Evolutionary conservation across 2,888 invertebrate genomes (phyloP).

Genomic region (Caenorhabditis plicata): DNA sequence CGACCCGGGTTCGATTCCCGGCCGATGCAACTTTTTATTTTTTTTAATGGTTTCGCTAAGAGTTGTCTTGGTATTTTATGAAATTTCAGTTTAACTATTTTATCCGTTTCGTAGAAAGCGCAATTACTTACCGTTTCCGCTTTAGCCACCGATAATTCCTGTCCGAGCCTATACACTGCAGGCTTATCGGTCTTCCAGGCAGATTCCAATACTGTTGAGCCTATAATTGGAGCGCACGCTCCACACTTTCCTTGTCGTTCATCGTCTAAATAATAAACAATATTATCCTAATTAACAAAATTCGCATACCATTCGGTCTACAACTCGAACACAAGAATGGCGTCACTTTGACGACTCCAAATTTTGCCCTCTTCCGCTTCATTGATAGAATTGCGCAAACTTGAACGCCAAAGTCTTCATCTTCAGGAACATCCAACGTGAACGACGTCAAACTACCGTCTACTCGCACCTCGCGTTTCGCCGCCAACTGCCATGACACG

Average conservation of each 20-base stretch:
- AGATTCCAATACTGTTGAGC: constrained; percentile 31
- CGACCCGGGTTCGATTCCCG: constrained; percentile 60
- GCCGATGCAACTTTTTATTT: constrained; percentile 47
- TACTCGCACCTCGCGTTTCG: constrained; percentile 50
- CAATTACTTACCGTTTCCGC: constrained; percentile 10
- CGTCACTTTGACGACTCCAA: constrained; percentile 55
- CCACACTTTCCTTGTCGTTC: constrained; percentile 26
- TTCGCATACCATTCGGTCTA: constrained; percentile 30
- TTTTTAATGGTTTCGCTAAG: too few species aligned
- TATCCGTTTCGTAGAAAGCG: too few species aligned
- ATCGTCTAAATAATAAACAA: not conserved
- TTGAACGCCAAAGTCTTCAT: constrained; percentile 55
- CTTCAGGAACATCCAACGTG: constrained; percentile 46
- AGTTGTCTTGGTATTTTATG: too few species aligned
- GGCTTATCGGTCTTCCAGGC: constrained; percentile 22
- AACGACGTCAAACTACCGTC: constrained; percentile 47
- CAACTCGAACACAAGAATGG: constrained; percentile 56
- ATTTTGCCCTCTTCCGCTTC: constrained; percentile 44
- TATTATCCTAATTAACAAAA: not conserved
- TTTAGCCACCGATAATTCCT: constrained; percentile 11
- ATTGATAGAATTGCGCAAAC: constrained; percentile 20
- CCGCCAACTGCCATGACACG: constrained; percentile 49
- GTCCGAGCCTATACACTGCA: constrained; percentile 11
- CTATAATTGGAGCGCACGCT: constrained; percentile 48
- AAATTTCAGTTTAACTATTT: too few species aligned